Conservation (phyloP, 2,888 invertebrate species). For the Chrysopilus asiliformis region DNA sequence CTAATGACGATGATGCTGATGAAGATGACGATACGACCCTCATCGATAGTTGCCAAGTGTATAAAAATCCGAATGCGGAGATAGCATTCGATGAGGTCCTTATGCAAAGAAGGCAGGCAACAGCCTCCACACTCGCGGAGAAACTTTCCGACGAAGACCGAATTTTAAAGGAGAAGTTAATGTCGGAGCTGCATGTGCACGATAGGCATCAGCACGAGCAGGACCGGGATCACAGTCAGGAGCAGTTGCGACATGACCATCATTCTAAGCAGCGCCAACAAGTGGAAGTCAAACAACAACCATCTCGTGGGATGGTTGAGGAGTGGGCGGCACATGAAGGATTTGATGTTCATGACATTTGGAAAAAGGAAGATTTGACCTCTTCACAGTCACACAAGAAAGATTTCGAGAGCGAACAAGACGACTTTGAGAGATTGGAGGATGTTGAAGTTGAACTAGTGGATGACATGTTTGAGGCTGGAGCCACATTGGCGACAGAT, state of each 20-base stretch:
- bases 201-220: constrained; percentile 3
- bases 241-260: constrained; percentile 1
- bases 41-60: constrained; percentile 32
- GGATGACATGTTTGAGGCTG: no score
- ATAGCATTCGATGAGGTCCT: constrained; percentile 7
- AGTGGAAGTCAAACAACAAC: constrained; percentile 2
- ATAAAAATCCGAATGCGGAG: constrained; percentile 30
- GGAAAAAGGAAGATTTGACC: no score
- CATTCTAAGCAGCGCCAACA: neutral
- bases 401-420: no score
- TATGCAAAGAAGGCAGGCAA: neutral
- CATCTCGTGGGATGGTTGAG: no score
- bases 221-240: neutral
- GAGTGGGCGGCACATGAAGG: no score
- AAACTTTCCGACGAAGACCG: constrained; percentile 7
- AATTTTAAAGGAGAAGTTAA: constrained; percentile 14
- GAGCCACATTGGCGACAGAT: no score
- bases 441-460: no score
- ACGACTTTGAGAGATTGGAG: no score
- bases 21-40: neutral
- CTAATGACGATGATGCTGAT: neutral
- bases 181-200: constrained; percentile 13
- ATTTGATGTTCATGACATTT: no score
- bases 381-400: no score
- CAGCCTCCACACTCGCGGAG: neutral